phyloP scores from a whole-genome alignment of 2,888 invertebrate genomes.

The Acanthococcus lagerstroemiae region DNA sequence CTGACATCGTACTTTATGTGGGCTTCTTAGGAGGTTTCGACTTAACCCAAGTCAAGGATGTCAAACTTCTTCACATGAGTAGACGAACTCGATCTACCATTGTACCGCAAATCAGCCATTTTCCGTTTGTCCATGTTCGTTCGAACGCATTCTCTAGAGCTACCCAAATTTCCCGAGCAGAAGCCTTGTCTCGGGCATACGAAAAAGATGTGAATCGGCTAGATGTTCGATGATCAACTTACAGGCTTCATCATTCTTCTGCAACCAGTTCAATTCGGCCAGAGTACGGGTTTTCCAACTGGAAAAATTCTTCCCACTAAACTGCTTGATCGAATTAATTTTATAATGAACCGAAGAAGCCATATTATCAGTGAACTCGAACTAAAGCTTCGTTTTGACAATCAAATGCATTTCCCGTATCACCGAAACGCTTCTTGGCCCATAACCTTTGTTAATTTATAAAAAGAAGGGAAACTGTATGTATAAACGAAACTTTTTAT shows the following conservation, averaged over 20 bases:
- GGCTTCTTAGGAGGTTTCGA: too few relatives aligned
- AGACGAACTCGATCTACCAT: background rate
- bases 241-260: background rate
- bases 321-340: background rate
- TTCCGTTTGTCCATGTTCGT: background rate
- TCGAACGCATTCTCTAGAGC: background rate
- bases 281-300: background rate
- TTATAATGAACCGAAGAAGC: background rate
- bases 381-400: background rate
- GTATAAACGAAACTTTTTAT: too few relatives aligned
- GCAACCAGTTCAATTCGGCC: background rate
- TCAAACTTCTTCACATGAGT: background rate
- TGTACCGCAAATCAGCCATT: background rate
- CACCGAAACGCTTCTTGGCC: background rate
- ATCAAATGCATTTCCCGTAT: background rate
- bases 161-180: constrained; percentile 5
- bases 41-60: too few relatives aligned
- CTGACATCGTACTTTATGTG: background rate
- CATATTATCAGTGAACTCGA: background rate
- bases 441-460: background rate
- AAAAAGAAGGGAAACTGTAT: background rate
- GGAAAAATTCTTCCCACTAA: background rate
- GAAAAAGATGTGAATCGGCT: constrained; percentile 5
- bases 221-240: background rate
- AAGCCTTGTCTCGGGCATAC: constrained; percentile 1